phyloP scores from a whole-genome alignment of 2,113 vertebrate genomes.

The Tonatia bakeri region DNA sequence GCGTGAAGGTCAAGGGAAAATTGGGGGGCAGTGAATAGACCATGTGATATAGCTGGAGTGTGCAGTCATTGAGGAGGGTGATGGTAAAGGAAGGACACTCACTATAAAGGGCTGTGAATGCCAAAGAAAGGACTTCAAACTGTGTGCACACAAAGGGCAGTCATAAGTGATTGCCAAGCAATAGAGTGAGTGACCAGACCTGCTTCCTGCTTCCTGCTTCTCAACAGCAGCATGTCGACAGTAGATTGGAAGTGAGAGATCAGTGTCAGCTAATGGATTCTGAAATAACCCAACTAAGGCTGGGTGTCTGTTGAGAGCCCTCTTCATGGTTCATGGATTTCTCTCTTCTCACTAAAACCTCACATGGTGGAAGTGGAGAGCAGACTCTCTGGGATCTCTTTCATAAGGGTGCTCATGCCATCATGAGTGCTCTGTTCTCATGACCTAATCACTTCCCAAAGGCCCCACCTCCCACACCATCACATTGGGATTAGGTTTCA shows the following conservation, averaged over 20 bases:
- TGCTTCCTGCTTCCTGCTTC: neutral
- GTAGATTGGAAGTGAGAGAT: neutral
- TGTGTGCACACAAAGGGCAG: fast-evolving
- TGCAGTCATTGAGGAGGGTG: neutral
- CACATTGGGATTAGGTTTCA: neutral
- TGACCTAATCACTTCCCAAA: neutral
- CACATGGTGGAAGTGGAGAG: neutral
- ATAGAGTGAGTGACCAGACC: neutral
- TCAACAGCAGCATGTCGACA: neutral
- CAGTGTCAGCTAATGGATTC: neutral
- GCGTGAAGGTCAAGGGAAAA: neutral
- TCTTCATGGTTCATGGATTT: neutral
- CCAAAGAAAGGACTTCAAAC: neutral
- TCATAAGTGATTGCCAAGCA: neutral
- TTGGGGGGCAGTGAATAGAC: neutral
- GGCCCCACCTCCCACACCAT: neutral
- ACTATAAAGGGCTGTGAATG: neutral
- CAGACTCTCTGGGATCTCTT: neutral
- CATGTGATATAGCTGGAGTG: neutral
- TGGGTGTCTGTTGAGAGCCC: neutral
- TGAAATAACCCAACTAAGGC: neutral
- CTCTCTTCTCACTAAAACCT: neutral
- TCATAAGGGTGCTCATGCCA: neutral
- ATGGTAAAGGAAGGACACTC: neutral
- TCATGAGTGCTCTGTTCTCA: neutral